Evolutionary conservation across 2,797 vertebrate genomes (phyloP).

Genomic region (Paramormyrops hopkinsi): DNA sequence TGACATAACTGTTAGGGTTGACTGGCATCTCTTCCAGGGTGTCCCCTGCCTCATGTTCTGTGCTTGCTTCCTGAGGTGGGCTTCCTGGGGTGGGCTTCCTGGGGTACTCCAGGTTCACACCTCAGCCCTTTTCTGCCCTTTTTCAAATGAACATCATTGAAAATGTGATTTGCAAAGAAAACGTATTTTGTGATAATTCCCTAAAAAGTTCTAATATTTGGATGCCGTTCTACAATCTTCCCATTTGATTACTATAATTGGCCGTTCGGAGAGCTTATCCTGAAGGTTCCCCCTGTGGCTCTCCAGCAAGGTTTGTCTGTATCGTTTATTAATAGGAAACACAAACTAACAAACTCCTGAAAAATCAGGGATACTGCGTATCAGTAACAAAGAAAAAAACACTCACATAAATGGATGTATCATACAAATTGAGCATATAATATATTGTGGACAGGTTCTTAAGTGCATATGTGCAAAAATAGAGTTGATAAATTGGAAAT

Average conservation of each 20-base stretch:
- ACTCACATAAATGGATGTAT: not conserved
- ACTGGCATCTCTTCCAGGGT: not conserved
- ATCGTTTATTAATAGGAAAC: not conserved
- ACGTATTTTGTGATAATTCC: not conserved
- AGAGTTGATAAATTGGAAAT: slow-evolving; percentile 42
- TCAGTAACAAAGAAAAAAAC: not conserved
- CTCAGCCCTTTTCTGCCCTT: too few relatives aligned
- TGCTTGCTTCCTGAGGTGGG: not conserved
- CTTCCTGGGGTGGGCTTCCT: not conserved
- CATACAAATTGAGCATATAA: not conserved
- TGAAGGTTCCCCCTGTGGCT: not conserved
- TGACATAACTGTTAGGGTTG: not conserved
- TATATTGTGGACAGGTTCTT: slow-evolving; percentile 24
- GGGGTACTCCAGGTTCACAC: not conserved
- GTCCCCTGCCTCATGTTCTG: not conserved
- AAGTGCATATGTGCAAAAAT: slow-evolving; percentile 26
- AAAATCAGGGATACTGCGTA: not conserved
- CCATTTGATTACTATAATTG: not conserved
- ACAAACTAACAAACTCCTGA: not conserved
- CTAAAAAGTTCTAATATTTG: not conserved
- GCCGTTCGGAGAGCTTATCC: not conserved
- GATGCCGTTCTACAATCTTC: not conserved
- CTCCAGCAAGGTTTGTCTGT: not conserved
- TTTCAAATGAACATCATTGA: not conserved
- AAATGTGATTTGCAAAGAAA: not conserved